Percentiles rank a stretch among this genome's conserved stretches.
phyloP scores from a whole-genome alignment of 1,140 invertebrate species.

The Diachasma alloeum region DNA sequence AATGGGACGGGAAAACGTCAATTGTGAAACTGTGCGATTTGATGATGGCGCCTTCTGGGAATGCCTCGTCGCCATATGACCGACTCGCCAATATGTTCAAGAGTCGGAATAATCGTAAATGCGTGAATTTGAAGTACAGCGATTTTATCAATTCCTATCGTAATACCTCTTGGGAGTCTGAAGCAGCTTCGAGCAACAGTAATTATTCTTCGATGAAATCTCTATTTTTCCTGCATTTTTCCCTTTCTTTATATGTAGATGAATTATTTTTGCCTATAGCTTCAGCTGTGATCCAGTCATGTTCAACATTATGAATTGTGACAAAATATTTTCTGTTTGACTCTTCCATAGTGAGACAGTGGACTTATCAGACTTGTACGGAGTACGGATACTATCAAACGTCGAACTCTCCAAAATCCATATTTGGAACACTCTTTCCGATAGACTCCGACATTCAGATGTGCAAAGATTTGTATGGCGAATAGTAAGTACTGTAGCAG shows the following conservation, averaged over 20 bases:
- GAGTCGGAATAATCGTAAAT: neutral
- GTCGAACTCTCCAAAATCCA: constrained; percentile 69
- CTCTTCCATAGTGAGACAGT: constrained; percentile 68
- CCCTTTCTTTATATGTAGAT: no score
- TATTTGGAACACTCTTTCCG: constrained; percentile 72
- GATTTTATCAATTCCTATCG: constrained; percentile 22
- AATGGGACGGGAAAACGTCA: constrained; percentile 64
- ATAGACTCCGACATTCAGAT: constrained; percentile 70
- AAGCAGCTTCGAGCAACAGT: neutral
- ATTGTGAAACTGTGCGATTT: constrained; percentile 66
- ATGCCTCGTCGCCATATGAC: constrained; percentile 38
- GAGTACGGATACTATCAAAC: constrained; percentile 87
- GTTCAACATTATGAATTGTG: no score
- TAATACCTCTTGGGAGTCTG: constrained; percentile 23
- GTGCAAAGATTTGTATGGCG: constrained; percentile 75
- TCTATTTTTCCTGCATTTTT: no score
- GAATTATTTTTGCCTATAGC: no score
- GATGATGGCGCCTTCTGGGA: constrained; percentile 58
- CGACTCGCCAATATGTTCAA: constrained; percentile 38
- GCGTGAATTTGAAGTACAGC: constrained; percentile 34
- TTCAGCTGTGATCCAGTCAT: no score
- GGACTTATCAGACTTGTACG: constrained; percentile 85
- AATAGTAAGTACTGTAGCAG: constrained; percentile 52
- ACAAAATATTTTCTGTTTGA: no score
- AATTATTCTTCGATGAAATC: constrained; percentile 23